Base-by-base conservation (phyloP, 2,113 vertebrate species). In the Varanus salvator region DNA sequence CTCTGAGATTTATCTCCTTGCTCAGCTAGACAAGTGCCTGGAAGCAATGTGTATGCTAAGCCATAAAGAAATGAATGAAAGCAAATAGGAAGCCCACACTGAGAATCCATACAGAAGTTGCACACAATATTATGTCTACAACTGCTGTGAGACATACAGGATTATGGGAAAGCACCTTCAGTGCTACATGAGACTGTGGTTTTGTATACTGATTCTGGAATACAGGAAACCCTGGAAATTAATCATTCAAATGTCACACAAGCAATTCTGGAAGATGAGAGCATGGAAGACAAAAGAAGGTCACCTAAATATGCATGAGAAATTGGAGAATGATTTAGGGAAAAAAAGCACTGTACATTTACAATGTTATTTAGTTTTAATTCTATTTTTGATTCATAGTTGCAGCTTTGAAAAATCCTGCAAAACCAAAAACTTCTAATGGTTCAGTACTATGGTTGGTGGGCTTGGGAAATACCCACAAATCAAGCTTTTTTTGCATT, bases 41-140 rank as follows among this genome's bases (percentile, higher is more conserved):
- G 87, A 91, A 50, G 15, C n/a, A 88, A 82, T 17, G 80, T 19
- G 34, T 52, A 92, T 5, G 54, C 52, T 85, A 66, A 91, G 83
- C 80, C 89, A 38, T 72, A 87, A 88, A 93, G 89, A 74, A 90
- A 90, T 50, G 90, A 90, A 83, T 76, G 12, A 68, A 87, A 83
- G 71, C 90, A 92, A 85, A 84, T 38, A 87, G 31, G 48, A 74
- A 91, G 71, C 12, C 74, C 25, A 83, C 17, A 74, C 54, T 54
- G 38, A 83, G 57, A 85, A 85, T 90, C 27, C 17, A 76, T 71
- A 54, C 23, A 25, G 27, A 76, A 34, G 12, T 71, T 69, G 29
- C 8, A 54, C 44, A 52, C 31, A 66, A 76, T 19, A 34, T 38
- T 48, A 14, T 85, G 15, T 31, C n/a, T 72, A 25, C 74, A 60